Conservation (phyloP, 2,113 vertebrate genomes). For the Rhinolophus ferrumequinum region DNA sequence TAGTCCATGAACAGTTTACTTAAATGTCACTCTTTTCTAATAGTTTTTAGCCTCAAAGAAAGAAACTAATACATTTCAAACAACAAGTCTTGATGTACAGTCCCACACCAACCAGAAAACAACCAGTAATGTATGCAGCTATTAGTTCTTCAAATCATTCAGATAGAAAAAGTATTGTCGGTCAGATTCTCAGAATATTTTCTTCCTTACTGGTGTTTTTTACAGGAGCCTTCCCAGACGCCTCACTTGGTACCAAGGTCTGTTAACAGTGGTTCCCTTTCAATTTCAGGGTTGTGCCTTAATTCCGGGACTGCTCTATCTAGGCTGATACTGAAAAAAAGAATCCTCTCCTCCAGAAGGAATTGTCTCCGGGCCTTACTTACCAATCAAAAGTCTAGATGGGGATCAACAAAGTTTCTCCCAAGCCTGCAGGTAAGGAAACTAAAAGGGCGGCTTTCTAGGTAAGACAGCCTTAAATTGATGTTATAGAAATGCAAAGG, state of each 20-base stretch:
- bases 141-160: background rate
- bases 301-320: background rate
- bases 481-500: background rate
- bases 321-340: background rate
- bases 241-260: background rate
- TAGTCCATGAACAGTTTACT: background rate
- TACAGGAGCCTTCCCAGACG: background rate
- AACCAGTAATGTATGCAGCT: background rate
- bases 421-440: background rate
- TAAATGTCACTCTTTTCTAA: constrained; percentile 44
- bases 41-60: constrained; percentile 46
- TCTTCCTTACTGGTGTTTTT: background rate
- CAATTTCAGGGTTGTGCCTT: background rate
- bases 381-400: constrained; percentile 32
- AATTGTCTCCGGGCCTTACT: background rate
- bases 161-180: background rate
- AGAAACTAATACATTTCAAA: constrained; percentile 41
- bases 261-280: background rate
- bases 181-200: background rate
- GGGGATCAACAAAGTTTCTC: background rate
- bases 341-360: background rate
- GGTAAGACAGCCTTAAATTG: background rate
- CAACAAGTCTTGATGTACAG: background rate
- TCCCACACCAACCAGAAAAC: constrained; percentile 24
- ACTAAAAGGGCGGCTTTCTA: background rate